These are phyloP conservation scores for Montipora sp. DNA, from an alignment of 64 coral and sea anemone genomes.

Conservation along the genomic window DNA sequence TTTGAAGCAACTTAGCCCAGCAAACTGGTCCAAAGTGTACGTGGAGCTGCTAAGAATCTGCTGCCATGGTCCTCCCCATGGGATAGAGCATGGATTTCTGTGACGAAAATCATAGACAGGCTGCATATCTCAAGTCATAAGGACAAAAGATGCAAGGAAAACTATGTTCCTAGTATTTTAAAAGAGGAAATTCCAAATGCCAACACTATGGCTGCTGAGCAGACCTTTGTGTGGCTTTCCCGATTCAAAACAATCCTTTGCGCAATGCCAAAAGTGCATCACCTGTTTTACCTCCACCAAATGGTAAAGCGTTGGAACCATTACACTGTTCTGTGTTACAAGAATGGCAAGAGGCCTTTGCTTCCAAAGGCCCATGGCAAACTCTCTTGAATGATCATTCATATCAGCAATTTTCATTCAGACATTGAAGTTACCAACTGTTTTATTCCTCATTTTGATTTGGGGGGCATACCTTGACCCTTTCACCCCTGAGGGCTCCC, in stretches of 20 bases:
- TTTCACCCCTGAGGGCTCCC: too few relatives aligned
- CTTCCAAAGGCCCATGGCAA: too few relatives aligned
- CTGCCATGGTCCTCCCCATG: background rate
- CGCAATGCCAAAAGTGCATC: slow-evolving; percentile 55
- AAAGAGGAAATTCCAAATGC: background rate
- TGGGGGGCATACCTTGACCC: too few relatives aligned
- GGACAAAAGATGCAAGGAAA: slow-evolving; percentile 19
- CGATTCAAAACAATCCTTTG: slow-evolving; percentile 49
- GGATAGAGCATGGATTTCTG: background rate
- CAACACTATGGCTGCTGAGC: slow-evolving; percentile 47
- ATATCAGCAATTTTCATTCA: too few relatives aligned
- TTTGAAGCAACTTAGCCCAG: background rate
- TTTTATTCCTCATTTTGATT: too few relatives aligned
- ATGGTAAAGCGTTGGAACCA: slow-evolving; percentile 11
- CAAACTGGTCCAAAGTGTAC: background rate
- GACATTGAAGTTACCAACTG: too few relatives aligned
- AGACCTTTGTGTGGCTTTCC: slow-evolving; percentile 50
- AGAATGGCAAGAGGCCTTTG: background rate
- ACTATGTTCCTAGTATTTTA: slow-evolving; percentile 5
- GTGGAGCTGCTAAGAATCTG: background rate
- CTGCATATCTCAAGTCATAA: slow-evolving; percentile 42
- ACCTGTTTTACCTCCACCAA: slow-evolving; percentile 50
- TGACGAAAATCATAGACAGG: slow-evolving; percentile 17
- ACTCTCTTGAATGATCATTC: too few relatives aligned
- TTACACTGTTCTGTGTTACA: slow-evolving; percentile 12